Conservation (phyloP, 2,888 invertebrate species). For the Caenorhabditis imperialis region DNA sequence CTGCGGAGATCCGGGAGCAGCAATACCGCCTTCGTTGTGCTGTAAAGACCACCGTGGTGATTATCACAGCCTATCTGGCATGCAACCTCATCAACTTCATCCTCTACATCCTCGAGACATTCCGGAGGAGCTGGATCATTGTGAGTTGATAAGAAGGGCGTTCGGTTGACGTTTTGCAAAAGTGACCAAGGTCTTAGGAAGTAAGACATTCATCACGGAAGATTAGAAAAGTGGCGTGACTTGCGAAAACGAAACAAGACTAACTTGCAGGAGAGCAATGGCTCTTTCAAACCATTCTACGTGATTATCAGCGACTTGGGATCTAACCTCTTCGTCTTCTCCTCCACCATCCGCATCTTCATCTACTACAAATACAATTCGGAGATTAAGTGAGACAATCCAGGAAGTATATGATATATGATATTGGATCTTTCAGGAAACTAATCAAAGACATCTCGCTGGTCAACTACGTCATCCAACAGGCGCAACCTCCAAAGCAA, state of each 20-base stretch:
- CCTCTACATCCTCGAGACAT: slow-evolving; percentile 64
- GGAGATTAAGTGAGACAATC: slow-evolving; percentile 55
- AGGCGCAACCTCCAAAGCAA: slow-evolving; percentile 19
- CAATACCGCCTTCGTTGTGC: slow-evolving; percentile 62
- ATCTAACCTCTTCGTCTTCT: slow-evolving; percentile 65
- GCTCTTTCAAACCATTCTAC: slow-evolving; percentile 59
- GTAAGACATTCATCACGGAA: slow-evolving; percentile 40
- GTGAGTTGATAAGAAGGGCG: slow-evolving; percentile 25
- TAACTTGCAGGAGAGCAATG: slow-evolving; percentile 51
- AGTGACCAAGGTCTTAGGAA: slow-evolving; percentile 33
- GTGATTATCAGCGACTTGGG: slow-evolving; percentile 63
- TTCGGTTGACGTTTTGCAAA: slow-evolving; percentile 12
- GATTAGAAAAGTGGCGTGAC: slow-evolving; percentile 21
- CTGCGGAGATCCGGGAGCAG: slow-evolving; percentile 60
- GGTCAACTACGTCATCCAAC: slow-evolving; percentile 25
- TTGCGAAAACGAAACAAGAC: slow-evolving; percentile 12
- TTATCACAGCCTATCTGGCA: slow-evolving; percentile 67
- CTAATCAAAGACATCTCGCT: slow-evolving; percentile 29
- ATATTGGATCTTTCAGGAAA: slow-evolving; percentile 30
- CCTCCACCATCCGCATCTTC: slow-evolving; percentile 66
- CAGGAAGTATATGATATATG: too few relatives aligned
- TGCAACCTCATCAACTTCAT: slow-evolving; percentile 68
- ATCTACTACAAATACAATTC: slow-evolving; percentile 71
- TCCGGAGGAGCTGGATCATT: slow-evolving; percentile 39
- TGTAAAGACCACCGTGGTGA: slow-evolving; percentile 65